Conservation (phyloP, 2,797 vertebrate species). For the Numenius phaeopus region DNA sequence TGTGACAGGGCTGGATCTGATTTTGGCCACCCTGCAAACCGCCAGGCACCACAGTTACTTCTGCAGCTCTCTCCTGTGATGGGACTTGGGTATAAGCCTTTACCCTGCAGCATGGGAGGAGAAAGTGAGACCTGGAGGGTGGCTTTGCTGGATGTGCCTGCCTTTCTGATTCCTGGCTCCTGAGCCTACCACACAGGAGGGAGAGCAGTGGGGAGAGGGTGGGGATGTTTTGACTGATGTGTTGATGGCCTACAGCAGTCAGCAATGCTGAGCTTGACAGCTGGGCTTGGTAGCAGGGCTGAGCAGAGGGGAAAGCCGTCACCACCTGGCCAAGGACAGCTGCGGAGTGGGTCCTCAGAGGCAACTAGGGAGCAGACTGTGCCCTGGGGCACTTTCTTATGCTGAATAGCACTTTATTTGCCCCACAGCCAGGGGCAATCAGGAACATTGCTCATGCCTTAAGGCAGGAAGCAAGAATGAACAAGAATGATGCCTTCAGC, state of each 20-base stretch:
- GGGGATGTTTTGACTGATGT: not conserved
- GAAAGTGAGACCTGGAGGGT: not conserved
- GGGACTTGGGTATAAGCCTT: not conserved
- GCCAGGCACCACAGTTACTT: not conserved
- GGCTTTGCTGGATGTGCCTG: not conserved
- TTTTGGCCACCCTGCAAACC: not conserved
- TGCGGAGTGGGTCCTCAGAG: not conserved
- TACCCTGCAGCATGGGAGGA: not conserved
- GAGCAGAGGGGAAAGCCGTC: not conserved
- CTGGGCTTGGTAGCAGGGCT: not conserved
- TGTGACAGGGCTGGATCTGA: fast-evolving
- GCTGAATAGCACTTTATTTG: not conserved
- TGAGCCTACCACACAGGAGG: not conserved
- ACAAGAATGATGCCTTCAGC: not conserved
- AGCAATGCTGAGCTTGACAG: not conserved
- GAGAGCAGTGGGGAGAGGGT: not conserved
- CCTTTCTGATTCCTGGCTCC: not conserved
- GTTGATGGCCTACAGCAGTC: not conserved
- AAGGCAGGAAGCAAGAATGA: not conserved
- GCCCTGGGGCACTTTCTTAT: not conserved
- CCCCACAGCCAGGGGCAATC: not conserved
- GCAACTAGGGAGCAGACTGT: not conserved
- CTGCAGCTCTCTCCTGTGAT: not conserved
- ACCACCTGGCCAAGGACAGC: not conserved
- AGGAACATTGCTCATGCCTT: not conserved